Conservation (phyloP, 1,140 invertebrate species). For the Copidosoma floridanum region DNA sequence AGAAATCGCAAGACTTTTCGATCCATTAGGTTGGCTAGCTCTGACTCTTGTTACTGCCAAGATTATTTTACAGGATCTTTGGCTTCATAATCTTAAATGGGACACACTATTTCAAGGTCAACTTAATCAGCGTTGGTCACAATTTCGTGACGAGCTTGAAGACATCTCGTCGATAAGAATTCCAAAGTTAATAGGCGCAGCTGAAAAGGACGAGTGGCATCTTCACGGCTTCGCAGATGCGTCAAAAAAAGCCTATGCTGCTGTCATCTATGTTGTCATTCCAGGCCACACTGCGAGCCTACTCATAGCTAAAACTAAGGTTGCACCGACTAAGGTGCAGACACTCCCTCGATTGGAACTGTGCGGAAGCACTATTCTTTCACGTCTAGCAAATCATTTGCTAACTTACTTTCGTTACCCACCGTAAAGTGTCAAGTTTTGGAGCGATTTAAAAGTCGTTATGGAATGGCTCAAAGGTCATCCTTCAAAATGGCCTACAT, state of each 20-base stretch:
- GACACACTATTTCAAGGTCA: slow-evolving; percentile 37
- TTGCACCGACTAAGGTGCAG: too few species aligned
- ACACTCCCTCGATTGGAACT: too few species aligned
- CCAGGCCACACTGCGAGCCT: too few species aligned
- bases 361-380: slow-evolving; percentile 45
- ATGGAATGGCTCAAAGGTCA: slow-evolving; percentile 42
- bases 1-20: background rate
- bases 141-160: slow-evolving; percentile 22
- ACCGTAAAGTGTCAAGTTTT: background rate
- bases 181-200: slow-evolving; percentile 13
- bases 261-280: too few species aligned
- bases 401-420: background rate
- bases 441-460: slow-evolving; percentile 39
- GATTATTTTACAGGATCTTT: slow-evolving; percentile 47
- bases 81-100: slow-evolving; percentile 38
- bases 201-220: background rate
- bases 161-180: slow-evolving; percentile 26
- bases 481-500: too few species aligned
- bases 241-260: slow-evolving; percentile 35
- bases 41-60: slow-evolving; percentile 44
- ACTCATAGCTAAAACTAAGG: slow-evolving; percentile 56
- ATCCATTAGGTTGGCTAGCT: slow-evolving; percentile 49
- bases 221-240: slow-evolving; percentile 41
- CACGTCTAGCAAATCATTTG: background rate
- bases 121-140: slow-evolving; percentile 32